Base-by-base conservation (phyloP, 2,113 vertebrate genomes). In the Megatriorchis doriae region DNA sequence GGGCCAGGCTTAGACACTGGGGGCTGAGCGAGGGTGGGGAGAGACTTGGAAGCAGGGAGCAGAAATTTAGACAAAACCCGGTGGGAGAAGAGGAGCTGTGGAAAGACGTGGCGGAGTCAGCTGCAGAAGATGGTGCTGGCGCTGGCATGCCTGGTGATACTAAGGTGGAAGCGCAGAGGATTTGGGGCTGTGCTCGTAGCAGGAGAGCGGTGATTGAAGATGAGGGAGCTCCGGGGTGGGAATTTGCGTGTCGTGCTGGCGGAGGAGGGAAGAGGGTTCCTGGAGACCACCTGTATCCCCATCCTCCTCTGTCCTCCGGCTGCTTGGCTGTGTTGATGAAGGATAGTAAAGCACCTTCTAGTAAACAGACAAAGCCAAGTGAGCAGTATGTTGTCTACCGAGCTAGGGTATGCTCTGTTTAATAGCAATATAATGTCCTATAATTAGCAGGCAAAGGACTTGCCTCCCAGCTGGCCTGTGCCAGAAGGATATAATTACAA, bases 371-470 rank as follows among this genome's bases (percentile, higher is more conserved):
- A 38, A 21, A 72, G 94, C 92, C 84, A 34, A 81, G 61, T 19
- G 72, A 55, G 81, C 93, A 5, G 7, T 34, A 8, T 38, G 53
- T 13, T 86, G 70, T 77, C 52, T 52, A n/a, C 79, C 0, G 3
- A 79, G 73, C 84, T 79, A 15, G 56, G 42, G 47, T 21, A 56
- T 19, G 45, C 82, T 59, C 85, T 40, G 22, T 48, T 91, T 78
- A 86, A 88, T 75, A 70, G 91, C 88, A 86, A 58, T 90, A 67
- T 59, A 58, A 84, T 74, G 73, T 63, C 80, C 88, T 92, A 13
- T 78, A 81, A 94, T 96, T 74, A 96, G 95, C 86, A 95, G 89
- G 89, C 91, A 86, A 66, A 94, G 91, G 89, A 67, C 61, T 87
- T 89, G 86, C 89, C 81, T 96, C 84, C 68, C 89, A 87, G 86